Evolutionary conservation across 2,888 invertebrate species (phyloP), one percentile per base, ranked within the genome.

Genomic region (Lasioglossum oenotherae): DNA sequence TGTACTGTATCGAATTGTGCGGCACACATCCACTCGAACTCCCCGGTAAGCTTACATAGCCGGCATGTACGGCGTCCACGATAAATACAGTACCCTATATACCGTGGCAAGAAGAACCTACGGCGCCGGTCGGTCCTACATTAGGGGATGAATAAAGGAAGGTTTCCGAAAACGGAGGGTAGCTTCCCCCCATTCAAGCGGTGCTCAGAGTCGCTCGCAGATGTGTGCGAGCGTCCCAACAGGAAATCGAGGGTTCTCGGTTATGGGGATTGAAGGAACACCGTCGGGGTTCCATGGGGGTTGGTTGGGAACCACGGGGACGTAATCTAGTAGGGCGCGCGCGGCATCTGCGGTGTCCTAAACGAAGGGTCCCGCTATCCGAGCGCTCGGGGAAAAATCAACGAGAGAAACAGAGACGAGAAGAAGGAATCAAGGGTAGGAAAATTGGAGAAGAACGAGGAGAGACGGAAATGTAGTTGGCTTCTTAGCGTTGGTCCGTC

Each of bases 121-220:
- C 85, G 87, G 76, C 85, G 84, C 82, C 81, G 86, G 81, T 88
- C 85, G 91, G 87, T 87, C 90, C 89, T 92, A 88, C 88, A 92
- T 92, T 91, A 90, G 91, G 91, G 93, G 91, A 92, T 92, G 92
- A 93, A 92, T 92, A 92, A 92, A 91, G 89, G 91, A 90, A 91
- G 88, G 86, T 87, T 87, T 84, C 83, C 87, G 82, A 90, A 89
- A 89, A 81, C 76, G 90, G 83, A 87, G 89, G 89, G 86, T 85
- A 64, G 81, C 60, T 73, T 87, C 86, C 87, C 87, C 90, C 78
- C 78, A 76, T 46, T 72, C 19, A 76, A 84, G 78, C 41, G 90
- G 74, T 81, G 86, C 90, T 88, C 91, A 84, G 44, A 57, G 23
- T 35, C 35, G 53, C 1, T 12, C 4, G 31, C 64, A 44, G 60